Conservation (phyloP, 1,140 invertebrate genomes). For the Melipona quadrifasciata region DNA sequence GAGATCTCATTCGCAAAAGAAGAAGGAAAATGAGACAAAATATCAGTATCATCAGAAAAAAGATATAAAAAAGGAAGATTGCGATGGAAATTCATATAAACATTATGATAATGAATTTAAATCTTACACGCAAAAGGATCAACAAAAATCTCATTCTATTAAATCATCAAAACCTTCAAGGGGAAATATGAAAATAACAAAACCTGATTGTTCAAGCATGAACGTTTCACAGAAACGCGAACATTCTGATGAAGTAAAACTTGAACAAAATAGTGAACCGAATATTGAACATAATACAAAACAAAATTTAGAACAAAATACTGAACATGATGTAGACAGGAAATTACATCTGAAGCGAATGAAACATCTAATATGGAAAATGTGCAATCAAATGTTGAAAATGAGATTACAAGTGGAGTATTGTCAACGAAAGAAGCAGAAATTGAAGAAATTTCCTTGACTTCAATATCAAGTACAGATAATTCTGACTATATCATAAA, state of each 20-base stretch:
- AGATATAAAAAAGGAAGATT: slow-evolving; percentile 64
- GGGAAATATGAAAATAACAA: slow-evolving; percentile 42
- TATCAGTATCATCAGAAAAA: slow-evolving; percentile 61
- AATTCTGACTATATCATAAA: slow-evolving; percentile 9
- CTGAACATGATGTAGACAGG: not conserved
- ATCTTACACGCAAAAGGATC: slow-evolving; percentile 19
- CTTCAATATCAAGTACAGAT: not conserved
- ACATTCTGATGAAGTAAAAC: not conserved
- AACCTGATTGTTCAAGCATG: slow-evolving; percentile 46
- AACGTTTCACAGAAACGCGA: not conserved
- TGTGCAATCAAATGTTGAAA: not conserved
- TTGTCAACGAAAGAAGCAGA: not conserved
- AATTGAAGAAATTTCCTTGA: not conserved
- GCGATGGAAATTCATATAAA: slow-evolving; percentile 21
- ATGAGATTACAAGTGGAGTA: not conserved
- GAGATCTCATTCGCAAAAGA: slow-evolving; percentile 68
- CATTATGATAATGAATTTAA: slow-evolving; percentile 32
- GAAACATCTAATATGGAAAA: not conserved
- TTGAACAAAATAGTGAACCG: slow-evolving; percentile 1
- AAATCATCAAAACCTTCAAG: slow-evolving; percentile 52
- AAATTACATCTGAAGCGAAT: not conserved
- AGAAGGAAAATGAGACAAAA: slow-evolving; percentile 68
- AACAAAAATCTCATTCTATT: slow-evolving; percentile 49
- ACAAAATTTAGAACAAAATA: slow-evolving; percentile 6
- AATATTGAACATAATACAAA: slow-evolving; percentile 1